Conservation (phyloP, 2,797 vertebrate species). For the Ptychobarbus kaznakovi region DNA sequence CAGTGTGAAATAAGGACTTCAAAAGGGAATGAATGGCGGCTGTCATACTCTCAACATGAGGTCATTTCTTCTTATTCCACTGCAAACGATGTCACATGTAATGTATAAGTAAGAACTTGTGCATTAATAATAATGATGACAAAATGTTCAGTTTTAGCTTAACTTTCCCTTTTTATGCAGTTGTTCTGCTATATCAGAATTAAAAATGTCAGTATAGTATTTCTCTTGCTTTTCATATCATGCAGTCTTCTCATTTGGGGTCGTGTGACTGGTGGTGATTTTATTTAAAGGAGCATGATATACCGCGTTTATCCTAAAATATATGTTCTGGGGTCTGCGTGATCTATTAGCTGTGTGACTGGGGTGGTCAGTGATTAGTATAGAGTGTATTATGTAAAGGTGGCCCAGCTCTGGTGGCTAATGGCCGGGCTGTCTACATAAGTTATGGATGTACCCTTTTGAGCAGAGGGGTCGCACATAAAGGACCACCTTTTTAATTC, state of each 20-base stretch:
- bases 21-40: conserved; percentile 2
- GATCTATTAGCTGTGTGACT: conserved; percentile 68
- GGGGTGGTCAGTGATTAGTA: conserved; percentile 76
- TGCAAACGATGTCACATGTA: not conserved
- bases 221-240: conserved; percentile 13
- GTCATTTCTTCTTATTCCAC: not conserved
- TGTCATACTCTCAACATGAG: not conserved
- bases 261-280: not conserved
- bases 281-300: conserved; percentile 36
- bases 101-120: not conserved
- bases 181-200: not conserved
- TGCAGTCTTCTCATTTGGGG: conserved; percentile 22
- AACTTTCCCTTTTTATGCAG: not conserved
- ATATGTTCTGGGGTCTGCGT: conserved; percentile 46
- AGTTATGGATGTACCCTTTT: conserved; percentile 84
- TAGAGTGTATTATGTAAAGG: conserved; percentile 81
- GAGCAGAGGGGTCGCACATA: conserved; percentile 82
- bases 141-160: not conserved
- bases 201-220: not conserved
- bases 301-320: conserved; percentile 49
- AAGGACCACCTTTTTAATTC: conserved; percentile 83
- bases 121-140: not conserved
- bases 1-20: conserved; percentile 29
- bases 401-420: conserved; percentile 73
- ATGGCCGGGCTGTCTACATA: conserved; percentile 79